Evolutionary conservation across 2,113 vertebrate species (phyloP).

Genomic region (Herpetotheres cachinnans): DNA sequence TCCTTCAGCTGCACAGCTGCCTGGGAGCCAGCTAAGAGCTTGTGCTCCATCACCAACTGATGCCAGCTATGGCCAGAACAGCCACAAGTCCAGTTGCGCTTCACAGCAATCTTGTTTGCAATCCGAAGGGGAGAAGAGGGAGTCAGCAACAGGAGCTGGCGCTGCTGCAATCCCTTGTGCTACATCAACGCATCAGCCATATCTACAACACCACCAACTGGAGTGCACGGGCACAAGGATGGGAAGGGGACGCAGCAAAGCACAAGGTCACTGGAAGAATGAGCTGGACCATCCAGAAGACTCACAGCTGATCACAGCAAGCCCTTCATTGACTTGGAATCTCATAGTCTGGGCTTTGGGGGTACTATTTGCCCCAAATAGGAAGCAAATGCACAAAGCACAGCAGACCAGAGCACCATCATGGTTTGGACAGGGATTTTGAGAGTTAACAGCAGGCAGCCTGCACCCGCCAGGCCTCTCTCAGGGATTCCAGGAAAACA

Average conservation of each 20-base stretch:
- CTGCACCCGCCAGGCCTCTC: background rate
- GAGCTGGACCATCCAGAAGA: background rate
- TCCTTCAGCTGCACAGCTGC: background rate
- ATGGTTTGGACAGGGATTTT: background rate
- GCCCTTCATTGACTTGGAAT: background rate
- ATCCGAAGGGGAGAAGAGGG: background rate
- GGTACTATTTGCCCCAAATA: background rate
- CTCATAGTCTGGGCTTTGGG: background rate
- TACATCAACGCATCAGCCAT: background rate
- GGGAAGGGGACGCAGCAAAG: background rate
- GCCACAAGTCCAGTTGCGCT: background rate
- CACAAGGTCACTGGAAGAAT: background rate
- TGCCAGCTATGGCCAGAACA: background rate
- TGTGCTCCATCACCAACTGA: background rate
- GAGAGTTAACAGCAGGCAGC: background rate
- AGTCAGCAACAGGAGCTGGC: background rate
- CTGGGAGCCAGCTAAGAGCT: background rate
- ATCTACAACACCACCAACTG: background rate
- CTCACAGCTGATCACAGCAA: background rate
- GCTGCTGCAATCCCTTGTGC: background rate
- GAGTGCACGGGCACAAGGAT: background rate
- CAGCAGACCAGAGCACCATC: background rate
- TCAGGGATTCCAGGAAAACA: conserved; percentile 39
- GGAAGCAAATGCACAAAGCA: background rate
- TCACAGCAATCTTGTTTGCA: background rate